Percentiles rank a stretch among this genome's conserved stretches.
phyloP scores from a whole-genome alignment of 2,888 invertebrate genomes.

The Plagiodera versicolora region DNA sequence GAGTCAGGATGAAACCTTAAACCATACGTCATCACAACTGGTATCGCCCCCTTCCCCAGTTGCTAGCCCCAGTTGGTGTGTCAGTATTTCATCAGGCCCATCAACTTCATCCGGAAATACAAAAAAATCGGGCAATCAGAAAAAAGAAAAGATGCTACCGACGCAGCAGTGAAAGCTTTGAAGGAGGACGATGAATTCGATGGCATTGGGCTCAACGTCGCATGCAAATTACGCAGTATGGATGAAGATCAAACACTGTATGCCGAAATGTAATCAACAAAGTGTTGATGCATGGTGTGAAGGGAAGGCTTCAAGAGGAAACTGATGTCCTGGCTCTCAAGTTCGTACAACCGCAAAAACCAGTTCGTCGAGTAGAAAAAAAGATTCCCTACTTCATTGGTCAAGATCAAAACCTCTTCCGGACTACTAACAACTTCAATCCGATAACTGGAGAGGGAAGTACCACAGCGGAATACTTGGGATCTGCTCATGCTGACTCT shows the following conservation, averaged over 20 bases:
- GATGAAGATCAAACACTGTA: conserved; percentile 14
- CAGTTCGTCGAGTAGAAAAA: conserved; percentile 6
- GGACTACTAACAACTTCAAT: conserved; percentile 8
- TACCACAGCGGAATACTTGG: conserved; percentile 6
- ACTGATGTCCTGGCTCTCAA: conserved; percentile 5
- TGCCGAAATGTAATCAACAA: conserved; percentile 24
- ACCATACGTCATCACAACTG: conserved; percentile 3
- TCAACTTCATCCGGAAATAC: conserved; percentile 3
- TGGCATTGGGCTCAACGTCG: conserved; percentile 21
- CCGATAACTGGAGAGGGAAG: conserved; percentile 6
- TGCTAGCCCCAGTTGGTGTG: conserved; percentile 3
- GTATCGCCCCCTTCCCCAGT: too few relatives aligned
- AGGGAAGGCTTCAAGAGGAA: conserved; percentile 4
- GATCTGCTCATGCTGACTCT: conserved; percentile 7
- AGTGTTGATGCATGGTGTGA: conserved; percentile 15
- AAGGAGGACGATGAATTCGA: conserved; percentile 12
- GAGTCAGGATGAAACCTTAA: not conserved
- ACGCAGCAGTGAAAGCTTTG: conserved; percentile 6
- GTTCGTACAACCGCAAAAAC: conserved; percentile 7
- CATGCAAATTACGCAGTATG: conserved; percentile 16
- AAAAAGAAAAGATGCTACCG: conserved; percentile 5
- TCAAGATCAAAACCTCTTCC: conserved; percentile 7
- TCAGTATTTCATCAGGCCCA: conserved; percentile 3
- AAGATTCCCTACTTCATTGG: conserved; percentile 2
- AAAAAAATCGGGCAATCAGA: conserved; percentile 8